phyloP scores from a whole-genome alignment of 1,140 invertebrate genomes.

The Orchestia grillus region DNA sequence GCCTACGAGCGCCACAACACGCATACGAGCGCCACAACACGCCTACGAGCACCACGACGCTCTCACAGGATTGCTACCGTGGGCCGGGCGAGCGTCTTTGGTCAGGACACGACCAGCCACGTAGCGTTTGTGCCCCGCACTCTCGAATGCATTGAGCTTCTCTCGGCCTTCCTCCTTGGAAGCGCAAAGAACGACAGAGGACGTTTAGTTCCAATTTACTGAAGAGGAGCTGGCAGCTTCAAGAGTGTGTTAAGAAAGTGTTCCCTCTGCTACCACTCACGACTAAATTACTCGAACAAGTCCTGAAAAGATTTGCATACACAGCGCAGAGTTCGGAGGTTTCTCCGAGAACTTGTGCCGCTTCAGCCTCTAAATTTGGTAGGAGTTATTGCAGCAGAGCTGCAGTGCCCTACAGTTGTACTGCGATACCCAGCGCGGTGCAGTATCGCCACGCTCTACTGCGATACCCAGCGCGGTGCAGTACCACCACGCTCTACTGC shows the following conservation, averaged over 20 bases:
- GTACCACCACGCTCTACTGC: neutral
- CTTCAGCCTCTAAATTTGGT: slow-evolving; percentile 21
- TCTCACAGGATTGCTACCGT: no score
- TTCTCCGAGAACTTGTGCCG: slow-evolving; percentile 27
- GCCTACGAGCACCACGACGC: no score
- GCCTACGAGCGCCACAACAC: neutral
- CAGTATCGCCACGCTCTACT: neutral
- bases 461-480: neutral
- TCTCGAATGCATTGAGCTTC: neutral
- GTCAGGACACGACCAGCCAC: neutral
- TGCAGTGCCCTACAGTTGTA: neutral
- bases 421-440: neutral
- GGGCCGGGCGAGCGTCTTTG: neutral
- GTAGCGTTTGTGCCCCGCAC: neutral
- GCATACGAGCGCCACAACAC: no score
- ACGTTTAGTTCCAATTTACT: slow-evolving; percentile 13
- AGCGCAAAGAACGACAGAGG: neutral
- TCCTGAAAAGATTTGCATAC: slow-evolving; percentile 55
- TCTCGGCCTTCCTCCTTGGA: neutral
- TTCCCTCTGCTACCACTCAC: slow-evolving; percentile 44
- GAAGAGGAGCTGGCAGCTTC: slow-evolving; percentile 12
- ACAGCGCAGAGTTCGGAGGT: slow-evolving; percentile 28
- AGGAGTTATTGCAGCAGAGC: neutral
- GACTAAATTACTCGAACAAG: slow-evolving; percentile 53
- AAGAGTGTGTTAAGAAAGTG: slow-evolving; percentile 34